Evolutionary conservation across 2,113 vertebrate genomes (phyloP), one percentile per base, ranked within the genome.

Genomic region (Procapra przewalskii): DNA sequence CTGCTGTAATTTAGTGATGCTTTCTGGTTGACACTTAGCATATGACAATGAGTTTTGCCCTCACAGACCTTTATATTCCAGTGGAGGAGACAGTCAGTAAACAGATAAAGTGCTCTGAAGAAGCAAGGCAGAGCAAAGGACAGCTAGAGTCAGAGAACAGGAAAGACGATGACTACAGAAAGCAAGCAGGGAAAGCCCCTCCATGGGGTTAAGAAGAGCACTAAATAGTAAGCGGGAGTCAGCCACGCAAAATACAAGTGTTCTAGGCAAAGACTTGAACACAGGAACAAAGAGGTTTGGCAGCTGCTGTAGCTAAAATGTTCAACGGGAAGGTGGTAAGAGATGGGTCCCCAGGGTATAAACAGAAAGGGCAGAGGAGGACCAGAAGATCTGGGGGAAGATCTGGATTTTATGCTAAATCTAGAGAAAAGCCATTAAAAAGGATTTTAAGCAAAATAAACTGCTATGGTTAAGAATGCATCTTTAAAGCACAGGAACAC

Each of bases 381-480:
- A 60, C 55, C 27, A 87, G 12, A 94, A 88, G 14, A 55, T 79
- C 87, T 87, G 45, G 25, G 14, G 43, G 52, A 97, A 82, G 33
- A 16, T 55, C 36, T 45, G 27, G 43, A 52, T 55, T 96, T 82
- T 6, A 77, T 4, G 15, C 29, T 83, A 86, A 77, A 80, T 17
- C 75, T 98, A 88, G 57, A 92, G 29, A 89, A 94, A 96, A 88
- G 33, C 40, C 40, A 80, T 33, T 57, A 88, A 2, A 88, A 2
- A 71, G 15, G 27, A 83, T 89, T 89, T 90, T 80, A 62, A 87
- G 80, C 36, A 93, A 96, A 96, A 87, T 15, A 93, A 85, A 83
- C 7, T 57, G 85, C 75, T 16, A 27, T n/a, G 52, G 52, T 52
- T 93, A 27, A 52, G 91, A 96, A 54, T 36, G 33, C 5, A 52